A percentile compares a stretch with the other conserved stretches of the same genome.
Evolutionary conservation across 2,888 invertebrate genomes (phyloP).

Genomic region (Drosophila ustulata): DNA sequence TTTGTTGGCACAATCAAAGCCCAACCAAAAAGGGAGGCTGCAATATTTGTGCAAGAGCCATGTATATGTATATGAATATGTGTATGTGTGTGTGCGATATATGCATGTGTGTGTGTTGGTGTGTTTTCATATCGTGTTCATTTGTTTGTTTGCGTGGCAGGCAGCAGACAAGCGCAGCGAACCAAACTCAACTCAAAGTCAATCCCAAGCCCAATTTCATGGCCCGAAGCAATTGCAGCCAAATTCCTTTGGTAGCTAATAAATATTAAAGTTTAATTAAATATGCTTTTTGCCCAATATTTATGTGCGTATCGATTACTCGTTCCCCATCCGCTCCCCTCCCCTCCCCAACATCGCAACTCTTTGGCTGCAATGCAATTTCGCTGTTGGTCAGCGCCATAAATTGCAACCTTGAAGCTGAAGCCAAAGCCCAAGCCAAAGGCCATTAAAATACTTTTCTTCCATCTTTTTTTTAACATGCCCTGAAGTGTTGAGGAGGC

Average conservation of each 20-base stretch:
- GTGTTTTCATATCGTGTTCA: conserved; percentile 48
- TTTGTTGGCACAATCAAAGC: conserved; percentile 69
- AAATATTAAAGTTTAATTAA: conserved; percentile 81
- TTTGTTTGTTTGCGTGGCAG: conserved; percentile 61
- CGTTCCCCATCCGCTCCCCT: conserved; percentile 15
- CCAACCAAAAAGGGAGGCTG: conserved; percentile 41
- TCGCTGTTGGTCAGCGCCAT: conserved; percentile 76
- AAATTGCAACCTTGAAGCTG: conserved; percentile 79
- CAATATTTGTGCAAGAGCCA: conserved; percentile 48
- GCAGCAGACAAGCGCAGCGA: conserved; percentile 38
- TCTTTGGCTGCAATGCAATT: conserved; percentile 63
- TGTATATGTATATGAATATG: conserved; percentile 13
- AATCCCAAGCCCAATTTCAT: conserved; percentile 25
- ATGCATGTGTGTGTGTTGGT: conserved; percentile 16
- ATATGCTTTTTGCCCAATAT: conserved; percentile 74
- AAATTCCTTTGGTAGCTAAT: conserved; percentile 80
- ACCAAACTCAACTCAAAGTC: conserved; percentile 22
- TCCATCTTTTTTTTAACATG: conserved; percentile 37
- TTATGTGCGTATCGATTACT: conserved; percentile 75
- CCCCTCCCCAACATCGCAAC: neutral
- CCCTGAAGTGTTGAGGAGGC: neutral
- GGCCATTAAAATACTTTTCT: conserved; percentile 77
- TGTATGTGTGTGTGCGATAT: conserved; percentile 14
- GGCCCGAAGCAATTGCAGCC: conserved; percentile 62
- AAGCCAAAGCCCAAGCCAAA: conserved; percentile 51